Evolutionary conservation across 2,888 invertebrate genomes (phyloP).

Genomic region (Aradus depressus): DNA sequence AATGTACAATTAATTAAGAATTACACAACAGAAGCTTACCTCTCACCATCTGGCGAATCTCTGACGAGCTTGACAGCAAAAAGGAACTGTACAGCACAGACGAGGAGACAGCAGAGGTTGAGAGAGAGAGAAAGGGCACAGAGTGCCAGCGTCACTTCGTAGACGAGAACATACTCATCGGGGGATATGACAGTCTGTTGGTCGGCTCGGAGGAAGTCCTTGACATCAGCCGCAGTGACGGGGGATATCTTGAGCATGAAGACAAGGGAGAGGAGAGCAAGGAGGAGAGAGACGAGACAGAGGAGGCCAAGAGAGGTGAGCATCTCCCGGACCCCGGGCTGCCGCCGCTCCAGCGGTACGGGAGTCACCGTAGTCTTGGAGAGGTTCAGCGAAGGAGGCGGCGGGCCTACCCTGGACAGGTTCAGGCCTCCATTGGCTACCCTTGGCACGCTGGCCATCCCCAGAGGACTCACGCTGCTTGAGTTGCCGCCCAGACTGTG

Average conservation of each 20-base stretch:
- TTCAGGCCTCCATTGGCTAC: conserved; percentile 46
- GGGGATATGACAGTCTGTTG: conserved; percentile 48
- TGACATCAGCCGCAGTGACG: conserved; percentile 42
- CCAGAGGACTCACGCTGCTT: conserved; percentile 45
- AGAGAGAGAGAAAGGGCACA: conserved; percentile 79
- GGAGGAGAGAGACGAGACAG: conserved; percentile 71
- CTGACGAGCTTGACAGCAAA: conserved; percentile 86
- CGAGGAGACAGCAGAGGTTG: conserved; percentile 80
- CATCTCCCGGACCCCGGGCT: conserved; percentile 57
- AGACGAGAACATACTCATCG: conserved; percentile 77
- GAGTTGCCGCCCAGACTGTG: conserved; percentile 49
- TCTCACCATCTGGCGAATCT: conserved; percentile 64
- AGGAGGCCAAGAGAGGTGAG: conserved; percentile 73
- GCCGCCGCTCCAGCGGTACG: conserved; percentile 31
- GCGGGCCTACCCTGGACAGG: conserved; percentile 42
- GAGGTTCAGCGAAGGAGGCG: too few relatives aligned
- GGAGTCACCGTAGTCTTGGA: conserved; percentile 36
- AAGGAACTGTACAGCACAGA: conserved; percentile 88
- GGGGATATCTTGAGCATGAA: conserved; percentile 77
- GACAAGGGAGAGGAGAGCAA: conserved; percentile 71
- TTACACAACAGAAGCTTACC: too few relatives aligned
- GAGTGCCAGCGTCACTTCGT: conserved; percentile 82
- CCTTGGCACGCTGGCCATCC: conserved; percentile 39
- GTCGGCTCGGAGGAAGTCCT: conserved; percentile 44
- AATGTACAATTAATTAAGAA: too few relatives aligned